Conservation (phyloP, 2,888 invertebrate genomes). For the Synanthedon formicaeformis region DNA sequence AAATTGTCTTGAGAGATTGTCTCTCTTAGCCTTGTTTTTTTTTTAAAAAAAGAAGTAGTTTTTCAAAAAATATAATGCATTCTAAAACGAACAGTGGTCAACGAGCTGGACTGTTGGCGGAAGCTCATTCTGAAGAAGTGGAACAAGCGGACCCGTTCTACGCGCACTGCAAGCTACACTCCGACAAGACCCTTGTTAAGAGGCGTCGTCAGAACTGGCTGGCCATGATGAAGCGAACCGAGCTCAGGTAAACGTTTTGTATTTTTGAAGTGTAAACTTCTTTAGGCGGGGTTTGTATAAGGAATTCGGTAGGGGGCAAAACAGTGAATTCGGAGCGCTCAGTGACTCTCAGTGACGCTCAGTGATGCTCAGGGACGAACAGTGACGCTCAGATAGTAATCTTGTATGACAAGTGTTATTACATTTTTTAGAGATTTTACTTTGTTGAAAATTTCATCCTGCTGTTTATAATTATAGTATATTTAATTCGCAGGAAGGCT, state of each 20-base stretch:
- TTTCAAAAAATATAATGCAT: no score
- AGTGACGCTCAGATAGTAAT: no score
- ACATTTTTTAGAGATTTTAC: background rate
- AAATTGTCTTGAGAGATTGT: no score
- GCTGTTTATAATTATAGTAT: background rate
- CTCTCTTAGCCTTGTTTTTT: no score
- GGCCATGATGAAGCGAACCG: conserved; percentile 84
- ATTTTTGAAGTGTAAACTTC: no score
- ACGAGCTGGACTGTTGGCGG: conserved; percentile 90
- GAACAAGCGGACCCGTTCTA: conserved; percentile 97
- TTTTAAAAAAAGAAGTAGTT: no score
- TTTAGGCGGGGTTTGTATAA: no score
- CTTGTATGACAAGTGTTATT: background rate
- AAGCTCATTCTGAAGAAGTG: conserved; percentile 90
- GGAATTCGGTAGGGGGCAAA: no score
- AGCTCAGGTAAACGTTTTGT: conserved; percentile 60
- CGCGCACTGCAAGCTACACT: conserved; percentile 95
- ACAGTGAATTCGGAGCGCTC: no score
- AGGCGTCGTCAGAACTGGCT: conserved; percentile 87
- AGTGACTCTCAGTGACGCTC: background rate
- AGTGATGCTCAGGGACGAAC: no score
- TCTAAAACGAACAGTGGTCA: conserved; percentile 77
- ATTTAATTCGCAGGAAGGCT: conserved; percentile 42
- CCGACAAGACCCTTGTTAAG: conserved; percentile 88
- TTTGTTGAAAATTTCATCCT: background rate